Evolutionary conservation across 2,888 invertebrate species (phyloP).

Genomic region (Bembecia ichneumoniformis): DNA sequence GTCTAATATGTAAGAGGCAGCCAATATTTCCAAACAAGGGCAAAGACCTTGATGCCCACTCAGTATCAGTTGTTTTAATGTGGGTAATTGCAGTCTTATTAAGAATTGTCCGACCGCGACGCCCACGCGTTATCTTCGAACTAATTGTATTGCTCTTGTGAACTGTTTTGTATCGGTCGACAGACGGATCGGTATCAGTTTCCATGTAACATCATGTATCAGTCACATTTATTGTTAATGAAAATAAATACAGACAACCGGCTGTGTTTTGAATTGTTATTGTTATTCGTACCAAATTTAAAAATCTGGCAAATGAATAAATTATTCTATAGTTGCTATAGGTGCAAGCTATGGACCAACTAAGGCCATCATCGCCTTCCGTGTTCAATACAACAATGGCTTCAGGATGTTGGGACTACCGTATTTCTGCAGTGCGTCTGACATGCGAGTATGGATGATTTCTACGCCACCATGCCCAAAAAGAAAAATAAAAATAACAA

Average conservation of each 20-base stretch:
- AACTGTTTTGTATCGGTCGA: not conserved
- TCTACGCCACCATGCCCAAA: too few relatives aligned
- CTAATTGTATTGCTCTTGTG: conserved; percentile 7
- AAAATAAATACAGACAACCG: not conserved
- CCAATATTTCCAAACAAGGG: conserved; percentile 57
- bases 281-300: too few relatives aligned
- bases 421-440: too few relatives aligned
- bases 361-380: too few relatives aligned
- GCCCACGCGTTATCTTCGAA: conserved; percentile 36
- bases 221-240: not conserved
- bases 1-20: conserved; percentile 28
- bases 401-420: too few relatives aligned
- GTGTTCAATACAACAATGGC: too few relatives aligned
- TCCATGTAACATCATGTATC: not conserved
- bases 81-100: conserved; percentile 62
- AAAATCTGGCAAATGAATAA: too few relatives aligned
- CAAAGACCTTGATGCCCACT: conserved; percentile 57
- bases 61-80: conserved; percentile 59
- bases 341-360: too few relatives aligned
- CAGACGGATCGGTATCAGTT: not conserved
- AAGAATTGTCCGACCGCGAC: conserved; percentile 41
- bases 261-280: too few relatives aligned
- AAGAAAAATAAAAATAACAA: too few relatives aligned
- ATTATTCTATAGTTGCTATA: too few relatives aligned
- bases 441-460: too few relatives aligned